Base-by-base conservation (phyloP, 2,113 vertebrate species). In the Gracilinanus agilis region DNA sequence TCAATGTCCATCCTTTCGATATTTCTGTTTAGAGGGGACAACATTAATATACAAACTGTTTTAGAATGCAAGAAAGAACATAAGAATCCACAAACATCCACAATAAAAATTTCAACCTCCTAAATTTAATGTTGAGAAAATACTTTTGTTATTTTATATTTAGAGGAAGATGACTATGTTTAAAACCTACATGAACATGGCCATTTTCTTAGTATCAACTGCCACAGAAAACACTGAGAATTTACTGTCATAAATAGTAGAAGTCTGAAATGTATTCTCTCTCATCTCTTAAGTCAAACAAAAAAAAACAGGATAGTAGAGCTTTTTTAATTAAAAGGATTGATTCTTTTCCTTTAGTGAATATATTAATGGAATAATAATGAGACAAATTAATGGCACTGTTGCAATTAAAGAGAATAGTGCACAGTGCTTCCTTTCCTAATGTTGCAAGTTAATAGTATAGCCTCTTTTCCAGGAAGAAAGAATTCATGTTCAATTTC, bases 401-500 rank as follows among this genome's bases (percentile, higher is more conserved):
- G 2, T 0, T 67, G 34, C 40, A 40, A 93, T 90, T n/a, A 94
- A 89, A 96, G 90, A 25, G 19, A 83, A 83, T 40, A 40, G n/a
- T 83, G 16, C 34, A 83, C 16, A 7, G 34, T 83, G 34, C 67
- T 40, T 34, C n/a, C n/a, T 1, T 83, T 83, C 67, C 67, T n/a
- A 83, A 23, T 40, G 34, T 83, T 40, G 19, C 55, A 61, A 95
- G 19, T 23, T 2, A 58, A 96, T 44, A 91, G 67, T 89, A 56
- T 23, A 95, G 24, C 0, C 0, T 56, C 88, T 95, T 95, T 93
- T 55, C 90, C 5, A 91, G 40, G 90, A 23, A 34, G 94, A 97
- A 83, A 40, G 16, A 83, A 55, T 49, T 93, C 92, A 97, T 92
- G 94, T 88, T 88, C 95, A 67, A 61, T 83, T 96, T 96, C 93